Evolutionary conservation across 2,113 vertebrate species (phyloP).

Genomic region (Larimichthys crocea): DNA sequence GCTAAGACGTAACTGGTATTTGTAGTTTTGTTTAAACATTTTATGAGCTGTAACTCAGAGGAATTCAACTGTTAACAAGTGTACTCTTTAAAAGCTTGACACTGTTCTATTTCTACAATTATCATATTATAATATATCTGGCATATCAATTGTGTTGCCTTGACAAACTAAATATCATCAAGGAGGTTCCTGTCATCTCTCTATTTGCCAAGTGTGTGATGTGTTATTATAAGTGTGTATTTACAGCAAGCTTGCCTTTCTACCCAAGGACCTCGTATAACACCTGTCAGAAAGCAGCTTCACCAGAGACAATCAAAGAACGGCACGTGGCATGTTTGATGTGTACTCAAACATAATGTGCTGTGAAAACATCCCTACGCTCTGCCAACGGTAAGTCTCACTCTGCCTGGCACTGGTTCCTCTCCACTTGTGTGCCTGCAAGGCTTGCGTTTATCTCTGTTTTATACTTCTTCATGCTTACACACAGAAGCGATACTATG

Average conservation of each 20-base stretch:
- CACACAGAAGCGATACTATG: slow-evolving; percentile 12
- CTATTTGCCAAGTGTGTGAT: slow-evolving; percentile 62
- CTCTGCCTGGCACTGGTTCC: slow-evolving; percentile 46
- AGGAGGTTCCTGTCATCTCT: slow-evolving; percentile 63
- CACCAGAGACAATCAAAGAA: slow-evolving; percentile 91
- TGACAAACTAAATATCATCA: slow-evolving; percentile 62
- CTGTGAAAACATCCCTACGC: slow-evolving; percentile 86
- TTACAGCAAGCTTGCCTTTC: slow-evolving; percentile 48
- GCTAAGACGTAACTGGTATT: slow-evolving; percentile 12
- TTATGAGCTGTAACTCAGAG: slow-evolving; percentile 25
- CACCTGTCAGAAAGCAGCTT: slow-evolving; percentile 91
- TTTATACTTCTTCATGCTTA: slow-evolving; percentile 43
- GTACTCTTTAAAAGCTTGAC: slow-evolving; percentile 37
- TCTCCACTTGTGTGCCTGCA: slow-evolving; percentile 34
- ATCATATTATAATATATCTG: slow-evolving; percentile 50
- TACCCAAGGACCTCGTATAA: slow-evolving; percentile 74
- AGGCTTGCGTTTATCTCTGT: slow-evolving; percentile 44
- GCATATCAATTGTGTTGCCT: slow-evolving; percentile 53
- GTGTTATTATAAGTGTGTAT: slow-evolving; percentile 64
- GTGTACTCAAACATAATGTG: slow-evolving; percentile 88
- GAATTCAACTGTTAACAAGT: slow-evolving; percentile 43
- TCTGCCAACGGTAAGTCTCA: slow-evolving; percentile 53
- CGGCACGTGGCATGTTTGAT: slow-evolving; percentile 90
- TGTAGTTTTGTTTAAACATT: slow-evolving; percentile 39
- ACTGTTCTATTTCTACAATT: slow-evolving; percentile 47